These are phyloP conservation scores for Macrosteles quadrilineatus DNA, from an alignment of 1,140 invertebrate genomes.

Conservation along the genomic window DNA sequence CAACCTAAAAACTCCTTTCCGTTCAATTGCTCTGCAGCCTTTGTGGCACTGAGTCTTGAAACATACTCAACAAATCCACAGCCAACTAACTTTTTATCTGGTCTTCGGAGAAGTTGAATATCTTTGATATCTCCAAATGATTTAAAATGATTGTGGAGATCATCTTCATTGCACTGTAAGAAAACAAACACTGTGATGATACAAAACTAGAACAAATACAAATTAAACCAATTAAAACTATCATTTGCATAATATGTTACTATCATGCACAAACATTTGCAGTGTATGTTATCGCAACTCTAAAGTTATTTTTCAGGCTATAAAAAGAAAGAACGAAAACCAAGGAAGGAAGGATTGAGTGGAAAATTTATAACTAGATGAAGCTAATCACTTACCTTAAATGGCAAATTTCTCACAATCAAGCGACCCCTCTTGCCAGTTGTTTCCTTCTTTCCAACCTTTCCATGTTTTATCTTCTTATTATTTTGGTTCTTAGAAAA, in stretches of 20 bases:
- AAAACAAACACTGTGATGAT: too few relatives aligned
- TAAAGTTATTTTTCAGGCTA: too few relatives aligned
- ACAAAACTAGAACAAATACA: too few relatives aligned
- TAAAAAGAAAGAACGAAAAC: too few relatives aligned
- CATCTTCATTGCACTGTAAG: conserved; percentile 27
- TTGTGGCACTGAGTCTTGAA: conserved; percentile 26
- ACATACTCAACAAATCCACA: conserved; percentile 32
- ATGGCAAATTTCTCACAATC: conserved; percentile 40
- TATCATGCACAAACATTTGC: too few relatives aligned
- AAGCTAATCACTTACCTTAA: conserved; percentile 33
- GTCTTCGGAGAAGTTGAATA: conserved; percentile 13
- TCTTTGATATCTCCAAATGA: conserved; percentile 27
- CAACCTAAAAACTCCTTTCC: conserved; percentile 29
- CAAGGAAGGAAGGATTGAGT: too few relatives aligned
- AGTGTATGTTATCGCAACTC: too few relatives aligned
- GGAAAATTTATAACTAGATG: too few relatives aligned
- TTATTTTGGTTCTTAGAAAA: conserved; percentile 23
- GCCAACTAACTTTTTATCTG: conserved; percentile 20
- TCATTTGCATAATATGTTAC: too few relatives aligned
- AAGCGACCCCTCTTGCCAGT: conserved; percentile 34
- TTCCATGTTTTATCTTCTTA: conserved; percentile 32
- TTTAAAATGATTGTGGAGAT: conserved; percentile 19
- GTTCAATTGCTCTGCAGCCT: conserved; percentile 19
- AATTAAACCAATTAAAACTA: too few relatives aligned
- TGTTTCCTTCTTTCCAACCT: conserved; percentile 18